Conservation (phyloP, 92 coral and sea anemone genomes). For the Blastomussa wellsi region DNA sequence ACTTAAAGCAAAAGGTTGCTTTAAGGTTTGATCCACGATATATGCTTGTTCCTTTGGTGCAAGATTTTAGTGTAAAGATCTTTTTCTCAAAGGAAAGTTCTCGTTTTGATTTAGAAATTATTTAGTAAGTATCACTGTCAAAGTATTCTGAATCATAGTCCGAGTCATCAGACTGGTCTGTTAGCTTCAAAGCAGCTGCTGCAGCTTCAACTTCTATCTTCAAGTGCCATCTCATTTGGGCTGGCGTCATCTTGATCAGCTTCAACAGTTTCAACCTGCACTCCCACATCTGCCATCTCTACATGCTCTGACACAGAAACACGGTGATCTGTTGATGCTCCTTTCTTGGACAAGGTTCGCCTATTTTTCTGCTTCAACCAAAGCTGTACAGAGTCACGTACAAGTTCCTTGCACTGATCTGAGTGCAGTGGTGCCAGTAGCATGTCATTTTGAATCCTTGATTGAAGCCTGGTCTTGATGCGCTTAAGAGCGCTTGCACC, state of each 20-base stretch:
- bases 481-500: slow-evolving; percentile 39
- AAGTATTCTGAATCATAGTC: slow-evolving; percentile 28
- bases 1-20: slow-evolving; percentile 25
- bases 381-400: slow-evolving; percentile 26
- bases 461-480: slow-evolving; percentile 37
- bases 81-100: too few relatives aligned
- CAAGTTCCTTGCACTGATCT: slow-evolving; percentile 32
- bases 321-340: slow-evolving; percentile 20
- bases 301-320: slow-evolving; percentile 24
- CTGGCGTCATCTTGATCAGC: slow-evolving; percentile 27
- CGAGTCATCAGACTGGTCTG: slow-evolving; percentile 33
- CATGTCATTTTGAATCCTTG: slow-evolving; percentile 52
- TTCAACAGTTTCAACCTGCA: slow-evolving; percentile 35
- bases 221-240: slow-evolving; percentile 30
- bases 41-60: too few relatives aligned
- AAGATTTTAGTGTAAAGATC: too few relatives aligned
- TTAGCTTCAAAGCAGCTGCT: slow-evolving; percentile 29
- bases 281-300: slow-evolving; percentile 34
- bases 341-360: slow-evolving; percentile 26
- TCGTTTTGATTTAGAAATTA: too few relatives aligned
- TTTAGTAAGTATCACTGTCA: slow-evolving; percentile 24
- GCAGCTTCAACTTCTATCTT: slow-evolving; percentile 25
- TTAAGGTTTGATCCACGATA: slow-evolving; percentile 29
- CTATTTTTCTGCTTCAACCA: slow-evolving; percentile 34
- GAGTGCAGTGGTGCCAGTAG: slow-evolving; percentile 40